Base-by-base conservation (phyloP, 2,113 vertebrate species). In the Pyxicephalus adspersus region DNA sequence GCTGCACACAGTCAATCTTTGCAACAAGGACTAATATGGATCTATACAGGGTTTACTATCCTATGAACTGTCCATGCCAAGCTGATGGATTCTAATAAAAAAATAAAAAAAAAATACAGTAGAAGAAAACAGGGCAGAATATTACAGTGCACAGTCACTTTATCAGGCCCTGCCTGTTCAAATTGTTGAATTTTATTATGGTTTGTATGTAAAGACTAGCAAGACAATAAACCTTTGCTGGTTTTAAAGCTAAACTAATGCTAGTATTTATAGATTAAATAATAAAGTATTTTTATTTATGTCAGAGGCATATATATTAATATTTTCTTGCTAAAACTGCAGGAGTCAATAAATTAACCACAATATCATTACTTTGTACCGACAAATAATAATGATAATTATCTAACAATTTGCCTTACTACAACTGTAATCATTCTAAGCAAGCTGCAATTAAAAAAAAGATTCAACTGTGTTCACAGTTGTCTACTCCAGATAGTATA, bases 151-250 rank as follows among this genome's bases (percentile, higher is more conserved):
- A 64, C 45, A 25, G 25, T 54, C 78, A 54, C 67, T 64, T 65
- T 77, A 50, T 52, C 25, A 54, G 75, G 50, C 15, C 45, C 25
- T 54, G 25, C 25, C 25, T 77, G 75, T 51, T 38, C 22, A 78
- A 22, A 29, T 29, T 68, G 68, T 55, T 57, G 76, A 67, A 29
- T 22, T n/a, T 66, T 38, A 25, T 58, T 78, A 13, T 22, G 66
- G 64, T 67, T 67, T n/a, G 50, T 77, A 57, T 34, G 26, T 55
- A 28, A 65, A 65, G 50, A 55, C 63, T 77, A 34, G 64, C 61
- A 45, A 55, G 78, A 71, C 54, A 80, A 72, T 80, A 72, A 71
- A 80, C 67, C 67, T 50, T 61, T 28, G n/a, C 17, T 61, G 52
- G 55, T 64, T 31, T 51, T 51, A 80, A 80, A 50, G 3, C 19